Percentiles rank a stretch among this genome's conserved stretches.
These are phyloP conservation scores for Acrobeloides nanus DNA, from an alignment of 2,888 invertebrate species.

Conservation along the genomic window DNA sequence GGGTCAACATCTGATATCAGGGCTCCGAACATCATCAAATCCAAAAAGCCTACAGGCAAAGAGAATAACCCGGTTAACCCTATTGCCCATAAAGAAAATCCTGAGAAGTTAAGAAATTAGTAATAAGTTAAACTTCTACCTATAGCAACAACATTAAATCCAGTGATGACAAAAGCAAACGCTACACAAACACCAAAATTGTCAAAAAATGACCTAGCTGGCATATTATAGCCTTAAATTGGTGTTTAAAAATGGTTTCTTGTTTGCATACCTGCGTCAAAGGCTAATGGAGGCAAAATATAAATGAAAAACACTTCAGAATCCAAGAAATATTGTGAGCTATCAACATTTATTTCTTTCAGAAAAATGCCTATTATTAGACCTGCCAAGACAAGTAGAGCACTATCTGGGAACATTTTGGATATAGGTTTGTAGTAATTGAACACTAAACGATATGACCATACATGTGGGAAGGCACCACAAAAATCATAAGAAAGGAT, in stretches of 20 bases:
- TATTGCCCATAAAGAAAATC: constrained; percentile 45
- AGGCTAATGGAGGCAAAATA: constrained; percentile 92
- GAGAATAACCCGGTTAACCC: constrained; percentile 45
- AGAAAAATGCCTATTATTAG: constrained; percentile 77
- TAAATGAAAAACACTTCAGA: constrained; percentile 93
- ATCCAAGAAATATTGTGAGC: constrained; percentile 58
- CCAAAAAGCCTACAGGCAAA: constrained; percentile 35
- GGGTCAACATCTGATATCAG: constrained; percentile 52
- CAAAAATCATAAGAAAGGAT: too few relatives aligned
- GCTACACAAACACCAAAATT: constrained; percentile 72
- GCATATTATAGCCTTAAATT: constrained; percentile 58
- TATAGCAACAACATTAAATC: constrained; percentile 53
- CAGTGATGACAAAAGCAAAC: constrained; percentile 46
- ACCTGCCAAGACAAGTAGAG: constrained; percentile 87
- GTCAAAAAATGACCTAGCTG: constrained; percentile 91
- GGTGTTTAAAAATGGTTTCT: too few relatives aligned
- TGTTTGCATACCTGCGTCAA: constrained; percentile 65
- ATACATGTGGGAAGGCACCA: too few relatives aligned
- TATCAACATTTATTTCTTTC: constrained; percentile 62
- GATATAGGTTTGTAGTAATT: constrained; percentile 24
- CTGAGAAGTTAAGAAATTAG: too few relatives aligned
- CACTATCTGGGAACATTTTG: constrained; percentile 79
- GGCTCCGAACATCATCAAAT: constrained; percentile 46
- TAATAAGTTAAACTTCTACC: too few relatives aligned
- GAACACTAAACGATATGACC: constrained; percentile 22